A percentile compares a stretch with the other conserved stretches of the same genome.
Conservation (phyloP, 1,140 invertebrate species). For the Penaeus chinensis region DNA sequence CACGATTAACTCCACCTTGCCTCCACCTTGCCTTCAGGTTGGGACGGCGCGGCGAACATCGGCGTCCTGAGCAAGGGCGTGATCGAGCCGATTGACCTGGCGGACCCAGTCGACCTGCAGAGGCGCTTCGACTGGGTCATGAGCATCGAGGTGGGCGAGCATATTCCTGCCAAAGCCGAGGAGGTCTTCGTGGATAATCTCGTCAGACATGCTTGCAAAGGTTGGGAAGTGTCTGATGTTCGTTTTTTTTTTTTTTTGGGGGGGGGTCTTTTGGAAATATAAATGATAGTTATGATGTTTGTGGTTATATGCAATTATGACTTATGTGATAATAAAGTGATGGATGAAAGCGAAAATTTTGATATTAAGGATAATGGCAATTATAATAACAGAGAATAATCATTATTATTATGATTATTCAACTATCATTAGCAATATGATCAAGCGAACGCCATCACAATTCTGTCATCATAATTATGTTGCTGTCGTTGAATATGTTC, state of each 20-base stretch:
- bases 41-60: conserved; percentile 47
- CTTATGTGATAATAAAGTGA: not conserved
- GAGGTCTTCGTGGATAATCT: conserved; percentile 27
- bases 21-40: conserved; percentile 4
- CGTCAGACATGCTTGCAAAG: conserved; percentile 38
- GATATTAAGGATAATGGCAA: not conserved
- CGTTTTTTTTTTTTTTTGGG: too few species aligned
- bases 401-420: not conserved
- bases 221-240: not conserved
- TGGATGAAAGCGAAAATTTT: not conserved
- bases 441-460: too few species aligned
- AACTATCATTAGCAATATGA: not conserved
- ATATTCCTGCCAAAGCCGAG: conserved; percentile 38
- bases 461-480: too few species aligned
- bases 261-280: not conserved
- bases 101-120: conserved; percentile 28
- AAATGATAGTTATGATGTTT: not conserved
- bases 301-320: not conserved
- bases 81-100: conserved; percentile 30
- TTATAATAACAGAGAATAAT: not conserved
- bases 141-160: conserved; percentile 57
- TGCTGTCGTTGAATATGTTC: too few species aligned
- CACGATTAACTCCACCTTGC: too few species aligned
- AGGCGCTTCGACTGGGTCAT: conserved; percentile 50
- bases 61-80: conserved; percentile 33